A percentile compares a stretch with the other conserved stretches of the same genome.
These are phyloP conservation scores for Cecidostiba fungosa DNA, from an alignment of 2,888 invertebrate genomes.

Conservation along the genomic window DNA sequence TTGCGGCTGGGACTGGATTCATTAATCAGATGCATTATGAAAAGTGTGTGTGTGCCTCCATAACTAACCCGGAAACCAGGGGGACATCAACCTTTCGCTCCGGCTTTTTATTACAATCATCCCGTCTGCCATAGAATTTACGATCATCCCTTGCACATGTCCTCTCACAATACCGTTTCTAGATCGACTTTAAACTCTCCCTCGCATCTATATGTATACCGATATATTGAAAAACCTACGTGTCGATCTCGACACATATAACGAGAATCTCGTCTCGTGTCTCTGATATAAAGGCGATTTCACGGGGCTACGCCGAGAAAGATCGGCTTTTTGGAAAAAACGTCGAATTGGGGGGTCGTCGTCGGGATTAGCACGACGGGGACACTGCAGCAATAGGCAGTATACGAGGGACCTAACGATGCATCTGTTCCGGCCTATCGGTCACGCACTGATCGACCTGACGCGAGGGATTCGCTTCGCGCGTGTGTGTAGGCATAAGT, in stretches of 20 bases:
- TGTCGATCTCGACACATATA: not conserved
- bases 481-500: not conserved
- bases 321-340: not conserved
- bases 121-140: constrained; percentile 38
- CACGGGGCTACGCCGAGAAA: constrained; percentile 59
- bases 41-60: not conserved
- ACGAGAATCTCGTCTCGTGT: constrained; percentile 2
- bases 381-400: not conserved
- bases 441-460: constrained; percentile 60
- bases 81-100: constrained; percentile 33
- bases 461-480: not conserved
- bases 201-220: not conserved
- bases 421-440: constrained; percentile 63
- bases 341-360: constrained; percentile 55
- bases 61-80: constrained; percentile 38
- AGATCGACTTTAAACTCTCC: constrained; percentile 15
- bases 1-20: not conserved
- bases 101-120: constrained; percentile 63
- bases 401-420: constrained; percentile 51
- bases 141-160: constrained; percentile 24
- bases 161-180: not conserved
- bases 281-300: constrained; percentile 40
- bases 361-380: constrained; percentile 23
- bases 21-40: not conserved
- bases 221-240: not conserved